Base-by-base conservation (phyloP, 2,113 vertebrate genomes). In the Cyphomyrus plagiostoma region DNA sequence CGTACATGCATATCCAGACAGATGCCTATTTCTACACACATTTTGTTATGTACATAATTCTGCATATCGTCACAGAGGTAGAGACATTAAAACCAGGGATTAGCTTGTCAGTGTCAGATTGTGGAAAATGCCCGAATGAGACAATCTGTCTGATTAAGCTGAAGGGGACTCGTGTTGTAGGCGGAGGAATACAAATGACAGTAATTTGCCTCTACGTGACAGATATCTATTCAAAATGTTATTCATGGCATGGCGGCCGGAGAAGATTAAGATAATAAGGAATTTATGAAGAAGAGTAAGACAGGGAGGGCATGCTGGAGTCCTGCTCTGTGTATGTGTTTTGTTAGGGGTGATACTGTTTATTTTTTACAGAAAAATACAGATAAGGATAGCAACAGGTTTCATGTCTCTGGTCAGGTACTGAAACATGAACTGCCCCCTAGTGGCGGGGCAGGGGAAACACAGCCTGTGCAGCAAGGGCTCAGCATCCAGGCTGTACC, bases 41-140 rank as follows among this genome's bases (percentile, higher is more conserved):
- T 91, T 95, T 91, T 90, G 90, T 93, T 95, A 94, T 95, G 92
- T 95, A 95, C 94, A 95, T 95, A 95, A 94, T 93, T 96, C 93
- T 95, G 93, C 95, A 94, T 95, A 92, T 94, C 87, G 94, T 95
- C 92, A 90, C 77, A 88, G 58, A 80, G 77, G 83, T 3, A 89
- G 89, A 70, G 89, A 90, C 77, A 91, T 94, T 93, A 93, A 92
- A 87, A 91, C 92, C 89, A 35, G 13, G 88, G 91, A 91, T 93
- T 91, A 93, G 90, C 90, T 91, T 91, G 91, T 92, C 91, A 66
- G 90, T 56, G 88, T 88, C 74, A 89, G 89, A 66, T 92, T 89
- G 82, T 52, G 23, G 39, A 70, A 50, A 90, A 88, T 49, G 53
- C 39, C 11, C n/a, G 50, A 89, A 90, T 53, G 90, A 89, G 88